Base-by-base conservation (phyloP, 2,797 vertebrate species). In the Enteromius unitaeniatus region DNA sequence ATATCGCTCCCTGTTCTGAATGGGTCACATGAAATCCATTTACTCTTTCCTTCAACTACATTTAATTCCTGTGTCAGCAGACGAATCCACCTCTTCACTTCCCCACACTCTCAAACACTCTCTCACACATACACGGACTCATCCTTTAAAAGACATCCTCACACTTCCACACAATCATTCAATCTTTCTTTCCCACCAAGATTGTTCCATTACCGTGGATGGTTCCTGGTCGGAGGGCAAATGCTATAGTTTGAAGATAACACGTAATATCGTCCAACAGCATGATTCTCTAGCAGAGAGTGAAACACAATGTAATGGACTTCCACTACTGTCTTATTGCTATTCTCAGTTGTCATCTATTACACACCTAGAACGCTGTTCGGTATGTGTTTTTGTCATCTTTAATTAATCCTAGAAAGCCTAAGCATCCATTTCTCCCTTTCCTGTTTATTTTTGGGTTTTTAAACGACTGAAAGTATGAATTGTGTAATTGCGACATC, bases 161-260 rank as follows among this genome's bases (percentile, higher is more conserved):
- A 79, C 85, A 67, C 53, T 65, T 76, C 42, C 49, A 75, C 79
- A 85, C 51, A 51, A 47, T 72, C 62, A 21, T 42, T 60, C 69
- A 34, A 74, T 68, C 28, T 78, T 78, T 78, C 83, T 79, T 31
- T 78, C 73, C 68, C 76, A 79, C 84, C 47, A 60, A 78, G 77
- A 78, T 78, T 86, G 82, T 91, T 89, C 87, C 88, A 92, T 93
- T 91, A 93, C 85, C 84, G 85, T 87, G 84, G 83, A 87, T 13
- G 81, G 28, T 19, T 73, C 80, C n/a, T 21, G 31, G 76, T 74
- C 60, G 10, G 69, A 49, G 78, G 69, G 9, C 70, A 51, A 79
- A 75, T 62, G 77, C 62, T 78, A 74, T 37, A 40, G 51, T 28
- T 73, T 10, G 34, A 78, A 78, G 67, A 74, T 73, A 82, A 82